Percentiles rank a stretch among this genome's conserved stretches.
These are phyloP conservation scores for Malthinus seriepunctatus DNA, from an alignment of 2,888 invertebrate species.

Conservation along the genomic window DNA sequence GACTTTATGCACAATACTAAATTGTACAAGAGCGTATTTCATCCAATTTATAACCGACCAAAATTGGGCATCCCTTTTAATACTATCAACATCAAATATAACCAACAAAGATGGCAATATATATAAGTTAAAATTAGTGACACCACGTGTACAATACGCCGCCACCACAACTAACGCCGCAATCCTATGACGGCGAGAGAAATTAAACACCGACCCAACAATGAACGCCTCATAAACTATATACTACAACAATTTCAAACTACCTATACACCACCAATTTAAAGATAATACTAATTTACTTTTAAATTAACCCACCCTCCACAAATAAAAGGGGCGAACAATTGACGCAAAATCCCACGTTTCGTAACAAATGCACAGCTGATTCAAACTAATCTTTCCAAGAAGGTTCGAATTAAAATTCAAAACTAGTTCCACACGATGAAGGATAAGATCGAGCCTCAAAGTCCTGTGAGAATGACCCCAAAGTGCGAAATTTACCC, in stretches of 20 bases:
- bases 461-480: too few relatives aligned
- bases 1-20: slow-evolving; percentile 51
- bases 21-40: slow-evolving; percentile 44
- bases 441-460: too few relatives aligned
- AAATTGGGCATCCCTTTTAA: slow-evolving; percentile 38
- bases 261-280: slow-evolving; percentile 14
- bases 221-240: slow-evolving; percentile 52
- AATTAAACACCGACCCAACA: slow-evolving; percentile 48
- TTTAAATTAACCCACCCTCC: slow-evolving; percentile 1
- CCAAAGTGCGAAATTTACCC: too few relatives aligned
- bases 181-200: slow-evolving; percentile 36
- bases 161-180: slow-evolving; percentile 33
- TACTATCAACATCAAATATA: slow-evolving; percentile 26
- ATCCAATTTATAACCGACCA: slow-evolving; percentile 39
- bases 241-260: slow-evolving; percentile 31
- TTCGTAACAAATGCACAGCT: too few relatives aligned
- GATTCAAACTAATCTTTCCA: too few relatives aligned
- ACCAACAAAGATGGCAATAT: slow-evolving; percentile 40
- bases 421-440: too few relatives aligned
- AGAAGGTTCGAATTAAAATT: too few relatives aligned
- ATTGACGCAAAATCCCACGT: too few relatives aligned
- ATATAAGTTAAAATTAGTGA: slow-evolving; percentile 41
- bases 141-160: slow-evolving; percentile 39
- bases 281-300: slow-evolving; percentile 16
- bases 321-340: not conserved